Evolutionary conservation across 2,888 invertebrate genomes (phyloP), one percentile per base, ranked within the genome.

Genomic region (Bembecia ichneumoniformis): DNA sequence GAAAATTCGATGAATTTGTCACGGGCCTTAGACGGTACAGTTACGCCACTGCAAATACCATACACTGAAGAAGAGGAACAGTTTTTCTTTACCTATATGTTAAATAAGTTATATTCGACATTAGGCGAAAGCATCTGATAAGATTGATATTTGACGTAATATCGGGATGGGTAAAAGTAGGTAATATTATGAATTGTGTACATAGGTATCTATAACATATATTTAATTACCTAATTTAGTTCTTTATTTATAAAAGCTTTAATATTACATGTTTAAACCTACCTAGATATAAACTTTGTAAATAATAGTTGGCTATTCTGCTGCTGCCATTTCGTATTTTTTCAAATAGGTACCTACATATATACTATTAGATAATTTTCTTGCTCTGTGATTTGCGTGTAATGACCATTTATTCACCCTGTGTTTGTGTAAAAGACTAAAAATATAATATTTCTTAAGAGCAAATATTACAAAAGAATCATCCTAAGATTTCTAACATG

Each of bases 251-350:
- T 55, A 52, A 57, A 69, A 81, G 81, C 79, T 82, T 82, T 81
- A 83, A 82, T 58, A 60, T 74, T 68, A 69, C 60, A 65, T 44
- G 11, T 44, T 44, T 28, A 28, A 28, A 28, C 5, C 28, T 28
- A 28, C 44, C 9, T 66, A 63, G 60, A 64, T 61, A 63, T 58
- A 67, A 63, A 55, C 55, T 28, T 63, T 82, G 79, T 82, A 77
- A 72, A 79, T 79, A 77, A 71, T 74, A 73, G 66, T 64, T 74
- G 74, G 71, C 74, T 75, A 74, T 64, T 67, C 66, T 76, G 71
- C 74, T 65, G 78, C 71, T 82, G 83, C 83, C 82, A 83, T 83
- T 68, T 28, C 71, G 63, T 40, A 3, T 40, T 10, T 40, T 13
- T 40, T 40, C 28, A 9, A 28, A 28, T 28, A 28, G 28, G 28